Percentiles rank a stretch among this genome's conserved stretches.
Evolutionary conservation across 2,888 invertebrate genomes (phyloP).

Genomic region (Cremastinae sp.): DNA sequence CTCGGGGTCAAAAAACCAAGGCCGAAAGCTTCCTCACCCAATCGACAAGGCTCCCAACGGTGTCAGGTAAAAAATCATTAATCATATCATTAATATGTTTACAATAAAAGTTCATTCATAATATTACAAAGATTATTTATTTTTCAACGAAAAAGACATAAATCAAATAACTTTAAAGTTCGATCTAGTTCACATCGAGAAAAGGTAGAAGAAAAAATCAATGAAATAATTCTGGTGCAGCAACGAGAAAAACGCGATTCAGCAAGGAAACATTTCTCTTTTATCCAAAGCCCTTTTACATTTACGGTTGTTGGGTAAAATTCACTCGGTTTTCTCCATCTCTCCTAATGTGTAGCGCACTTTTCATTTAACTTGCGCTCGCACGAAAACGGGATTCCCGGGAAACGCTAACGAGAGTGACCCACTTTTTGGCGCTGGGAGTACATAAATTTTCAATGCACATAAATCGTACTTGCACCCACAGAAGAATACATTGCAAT

Average conservation of each 20-base stretch:
- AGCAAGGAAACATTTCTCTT: constrained; percentile 14
- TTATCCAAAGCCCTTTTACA: neutral
- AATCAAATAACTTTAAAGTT: neutral
- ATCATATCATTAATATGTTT: neutral
- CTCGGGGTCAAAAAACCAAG: constrained; percentile 86
- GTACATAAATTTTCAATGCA: constrained; percentile 41
- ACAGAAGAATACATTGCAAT: constrained; percentile 1
- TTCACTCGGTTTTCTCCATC: constrained; percentile 28
- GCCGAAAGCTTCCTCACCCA: constrained; percentile 93
- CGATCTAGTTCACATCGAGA: too few species aligned
- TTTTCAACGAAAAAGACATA: too few species aligned
- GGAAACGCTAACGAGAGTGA: constrained; percentile 73
- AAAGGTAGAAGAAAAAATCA: constrained; percentile 27
- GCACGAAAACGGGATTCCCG: constrained; percentile 62
- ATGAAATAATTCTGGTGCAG: neutral
- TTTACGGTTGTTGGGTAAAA: constrained; percentile 22
- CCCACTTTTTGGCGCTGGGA: constrained; percentile 65
- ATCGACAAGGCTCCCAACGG: constrained; percentile 94
- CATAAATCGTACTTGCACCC: constrained; percentile 26
- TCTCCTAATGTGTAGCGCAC: neutral
- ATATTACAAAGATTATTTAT: too few species aligned
- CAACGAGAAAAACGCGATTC: neutral
- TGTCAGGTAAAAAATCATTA: constrained; percentile 87
- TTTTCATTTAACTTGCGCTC: constrained; percentile 44
- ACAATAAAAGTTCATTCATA: constrained; percentile 30